Conservation (phyloP, 2,888 invertebrate genomes). For the Apodemia zela region DNA sequence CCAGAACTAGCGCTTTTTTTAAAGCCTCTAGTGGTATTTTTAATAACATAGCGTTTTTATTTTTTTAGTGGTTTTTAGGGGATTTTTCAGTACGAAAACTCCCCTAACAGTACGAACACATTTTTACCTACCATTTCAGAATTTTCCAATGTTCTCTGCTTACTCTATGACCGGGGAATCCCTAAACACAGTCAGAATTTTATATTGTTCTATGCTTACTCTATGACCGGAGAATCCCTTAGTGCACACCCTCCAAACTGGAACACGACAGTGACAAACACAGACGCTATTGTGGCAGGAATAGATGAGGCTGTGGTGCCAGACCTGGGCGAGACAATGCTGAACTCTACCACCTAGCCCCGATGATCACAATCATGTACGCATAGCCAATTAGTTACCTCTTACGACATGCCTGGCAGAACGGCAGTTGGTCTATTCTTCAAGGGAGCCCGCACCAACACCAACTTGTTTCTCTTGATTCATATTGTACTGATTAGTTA, state of each 20-base stretch:
- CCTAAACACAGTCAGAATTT: not conserved
- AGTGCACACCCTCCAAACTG: too few species aligned
- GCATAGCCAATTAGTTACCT: too few species aligned
- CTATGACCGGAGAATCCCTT: not conserved
- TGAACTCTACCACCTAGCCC: too few species aligned
- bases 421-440: too few species aligned
- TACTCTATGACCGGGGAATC: constrained; percentile 2
- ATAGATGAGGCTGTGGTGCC: too few species aligned
- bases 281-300: too few species aligned
- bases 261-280: too few species aligned
- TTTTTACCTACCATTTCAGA: not conserved
- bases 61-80: not conserved
- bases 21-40: not conserved
- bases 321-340: too few species aligned
- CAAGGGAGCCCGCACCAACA: too few species aligned
- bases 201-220: not conserved
- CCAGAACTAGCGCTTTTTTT: not conserved
- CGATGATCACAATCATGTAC: too few species aligned
- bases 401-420: too few species aligned
- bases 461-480: constrained; percentile 13
- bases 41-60: not conserved
- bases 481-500: constrained; percentile 15
- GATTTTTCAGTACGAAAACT: not conserved
- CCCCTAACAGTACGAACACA: too few species aligned
- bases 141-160: not conserved